Evolutionary conservation across 23 tunicate species (phyloP), one percentile per base, ranked within the genome.

Genomic region (Halocynthia aurantium): DNA sequence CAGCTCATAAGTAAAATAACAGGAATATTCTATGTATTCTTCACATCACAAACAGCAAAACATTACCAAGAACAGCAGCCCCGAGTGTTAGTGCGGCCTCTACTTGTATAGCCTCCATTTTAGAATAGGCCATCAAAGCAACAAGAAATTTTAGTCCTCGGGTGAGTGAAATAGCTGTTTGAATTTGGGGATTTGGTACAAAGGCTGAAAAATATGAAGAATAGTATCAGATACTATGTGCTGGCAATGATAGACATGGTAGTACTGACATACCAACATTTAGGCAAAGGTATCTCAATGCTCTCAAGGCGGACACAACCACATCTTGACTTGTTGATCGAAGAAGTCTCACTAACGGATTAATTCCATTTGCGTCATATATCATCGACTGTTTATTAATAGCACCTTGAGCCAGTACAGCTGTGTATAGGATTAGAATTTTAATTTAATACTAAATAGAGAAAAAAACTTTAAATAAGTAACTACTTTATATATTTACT

Each of bases 81-180:
- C 81, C 96, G 53, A 89, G 81, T 4, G 96, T 75, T 7, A 89
- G 61, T 6, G 96, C 96, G 7, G 96, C 80, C 76, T 89, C 88
- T 31, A 89, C 88, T 76, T 89, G 88, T 54, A 89, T 84, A 20
- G 72, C 53, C 70, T 89, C 96, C 12, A 82, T 80, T 69, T 80
- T 84, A 12, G 85, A 80, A 71, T 89, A 84, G 6, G 88, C 96
- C 85, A 89, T 83, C 52, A 89, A 69, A 8, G 88, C 87, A 53
- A 89, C 96, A 53, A 89, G 85, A 52, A 89, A 80, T 72, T 89
- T 89, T 58, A 89, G 72, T 61, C 96, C 96, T 40, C 96, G 77
- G 5, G 88, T 84, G 53, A 80, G 87, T 19, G 96, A 87, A 22
- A 89, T 77, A 6, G 83, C 69, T 11, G 82, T 75, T 69, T 89